Conservation (phyloP, 2,888 invertebrate species). For the Azorinus chamasolen region DNA sequence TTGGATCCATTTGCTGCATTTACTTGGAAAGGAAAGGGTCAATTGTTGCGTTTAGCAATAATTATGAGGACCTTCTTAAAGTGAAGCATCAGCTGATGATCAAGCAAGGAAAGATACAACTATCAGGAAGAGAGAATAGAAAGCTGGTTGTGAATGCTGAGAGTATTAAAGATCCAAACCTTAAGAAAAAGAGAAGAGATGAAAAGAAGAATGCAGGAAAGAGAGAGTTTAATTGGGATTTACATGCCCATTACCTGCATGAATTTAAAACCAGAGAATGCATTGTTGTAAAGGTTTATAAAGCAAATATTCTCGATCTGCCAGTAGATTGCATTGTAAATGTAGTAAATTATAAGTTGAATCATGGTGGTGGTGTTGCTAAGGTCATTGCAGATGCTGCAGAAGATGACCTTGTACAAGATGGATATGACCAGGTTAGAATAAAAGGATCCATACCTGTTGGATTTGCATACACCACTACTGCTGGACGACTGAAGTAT, state of each 20-base stretch:
- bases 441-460: not conserved
- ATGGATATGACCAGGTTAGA: slow-evolving; percentile 23
- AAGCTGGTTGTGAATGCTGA: no score
- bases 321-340: slow-evolving; percentile 58
- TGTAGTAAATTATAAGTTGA: slow-evolving; percentile 40
- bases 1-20: no score
- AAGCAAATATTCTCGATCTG: slow-evolving; percentile 36
- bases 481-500: no score
- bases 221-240: slow-evolving; percentile 9
- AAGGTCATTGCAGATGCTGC: slow-evolving; percentile 40
- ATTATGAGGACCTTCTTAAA: no score
- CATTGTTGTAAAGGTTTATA: slow-evolving; percentile 18
- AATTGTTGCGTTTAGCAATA: no score
- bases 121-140: no score
- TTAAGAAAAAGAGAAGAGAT: no score
- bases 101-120: no score
- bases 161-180: no score
- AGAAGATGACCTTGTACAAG: slow-evolving; percentile 23
- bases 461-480: no score
- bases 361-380: slow-evolving; percentile 48
- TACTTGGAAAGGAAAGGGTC: no score
- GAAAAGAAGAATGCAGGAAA: not conserved
- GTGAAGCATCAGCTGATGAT: no score
- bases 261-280: slow-evolving; percentile 6
- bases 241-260: slow-evolving; percentile 10